Conservation (phyloP, 2,113 vertebrate genomes). For the Zosterops japonicus region DNA sequence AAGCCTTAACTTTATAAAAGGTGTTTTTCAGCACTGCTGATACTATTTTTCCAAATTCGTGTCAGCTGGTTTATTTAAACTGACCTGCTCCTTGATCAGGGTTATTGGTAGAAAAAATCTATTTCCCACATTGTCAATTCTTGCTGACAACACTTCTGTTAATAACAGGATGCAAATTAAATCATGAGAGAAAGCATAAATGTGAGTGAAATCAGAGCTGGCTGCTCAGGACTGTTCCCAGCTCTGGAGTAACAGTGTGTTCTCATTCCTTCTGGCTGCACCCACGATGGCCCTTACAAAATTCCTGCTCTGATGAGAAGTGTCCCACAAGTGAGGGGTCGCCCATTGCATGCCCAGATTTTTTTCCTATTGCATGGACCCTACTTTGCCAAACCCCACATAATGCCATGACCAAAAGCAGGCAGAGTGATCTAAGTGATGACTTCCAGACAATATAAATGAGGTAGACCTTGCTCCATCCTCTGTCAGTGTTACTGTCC, state of each 20-base stretch:
- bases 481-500: not conserved
- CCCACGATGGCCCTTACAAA: not conserved
- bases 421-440: not conserved
- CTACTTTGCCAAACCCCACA: fast-evolving
- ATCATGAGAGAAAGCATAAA: not conserved
- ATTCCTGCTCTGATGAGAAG: not conserved
- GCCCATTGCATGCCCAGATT: too few relatives aligned
- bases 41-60: not conserved
- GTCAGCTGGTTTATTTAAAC: not conserved
- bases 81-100: not conserved
- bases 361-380: not conserved
- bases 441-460: not conserved
- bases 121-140: not conserved
- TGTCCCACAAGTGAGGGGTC: too few relatives aligned
- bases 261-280: not conserved
- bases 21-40: not conserved
- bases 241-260: not conserved
- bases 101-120: not conserved
- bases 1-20: not conserved
- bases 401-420: not conserved
- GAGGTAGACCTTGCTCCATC: not conserved
- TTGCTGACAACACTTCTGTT: not conserved
- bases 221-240: not conserved
- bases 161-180: not conserved
- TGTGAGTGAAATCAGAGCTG: not conserved